Conservation (phyloP, 2,888 invertebrate species). For the Buathra laborator region DNA sequence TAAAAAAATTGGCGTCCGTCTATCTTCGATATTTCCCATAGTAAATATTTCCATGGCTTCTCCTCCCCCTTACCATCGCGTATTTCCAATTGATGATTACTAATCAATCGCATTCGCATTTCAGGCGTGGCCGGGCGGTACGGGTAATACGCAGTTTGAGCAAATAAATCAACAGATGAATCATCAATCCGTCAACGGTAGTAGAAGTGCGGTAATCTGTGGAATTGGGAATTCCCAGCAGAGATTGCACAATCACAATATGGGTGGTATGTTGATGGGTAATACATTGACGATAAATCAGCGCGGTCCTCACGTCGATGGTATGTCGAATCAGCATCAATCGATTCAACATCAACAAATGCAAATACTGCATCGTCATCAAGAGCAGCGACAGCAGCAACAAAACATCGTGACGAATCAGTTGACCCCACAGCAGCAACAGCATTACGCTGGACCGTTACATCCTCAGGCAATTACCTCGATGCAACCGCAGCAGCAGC, state of each 20-base stretch:
- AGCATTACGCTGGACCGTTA: constrained; percentile 80
- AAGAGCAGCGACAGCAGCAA: constrained; percentile 78
- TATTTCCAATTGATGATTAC: neutral
- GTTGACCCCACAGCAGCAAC: constrained; percentile 80
- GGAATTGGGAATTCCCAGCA: constrained; percentile 79
- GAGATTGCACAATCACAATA: constrained; percentile 80
- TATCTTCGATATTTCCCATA: too few relatives aligned
- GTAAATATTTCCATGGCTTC: too few relatives aligned
- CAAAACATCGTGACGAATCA: constrained; percentile 79
- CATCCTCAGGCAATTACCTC: constrained; percentile 79
- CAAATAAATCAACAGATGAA: constrained; percentile 80
- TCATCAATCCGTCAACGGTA: constrained; percentile 78
- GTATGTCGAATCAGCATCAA: constrained; percentile 79
- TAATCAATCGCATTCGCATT: constrained; percentile 50
- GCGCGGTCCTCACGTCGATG: constrained; percentile 77
- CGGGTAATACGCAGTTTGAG: constrained; percentile 81
- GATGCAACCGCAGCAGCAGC: constrained; percentile 80
- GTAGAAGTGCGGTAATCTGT: constrained; percentile 78
- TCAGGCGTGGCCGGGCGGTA: constrained; percentile 82
- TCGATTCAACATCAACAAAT: constrained; percentile 79
- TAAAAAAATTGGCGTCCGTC: too few relatives aligned
- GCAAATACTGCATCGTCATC: constrained; percentile 72
- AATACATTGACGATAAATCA: constrained; percentile 83
- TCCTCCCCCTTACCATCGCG: neutral
- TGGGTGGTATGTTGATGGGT: constrained; percentile 82